Evolutionary conservation across 2,113 vertebrate genomes (phyloP), one percentile per base, ranked within the genome.

Genomic region (Plestiodon gilberti): DNA sequence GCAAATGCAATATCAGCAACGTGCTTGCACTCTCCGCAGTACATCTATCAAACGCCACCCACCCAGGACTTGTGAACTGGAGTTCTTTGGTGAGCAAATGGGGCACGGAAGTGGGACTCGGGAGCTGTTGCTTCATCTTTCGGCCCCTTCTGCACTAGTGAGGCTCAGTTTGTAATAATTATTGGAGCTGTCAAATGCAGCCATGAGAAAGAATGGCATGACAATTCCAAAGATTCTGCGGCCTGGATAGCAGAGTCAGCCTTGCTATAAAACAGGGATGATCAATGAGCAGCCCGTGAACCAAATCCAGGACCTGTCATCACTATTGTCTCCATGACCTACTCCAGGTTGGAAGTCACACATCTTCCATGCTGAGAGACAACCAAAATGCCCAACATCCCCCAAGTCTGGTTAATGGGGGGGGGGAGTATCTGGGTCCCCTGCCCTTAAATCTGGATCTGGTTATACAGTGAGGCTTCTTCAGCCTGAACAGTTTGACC

Each of bases 31-130:
- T 48, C 61, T 88, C 88, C 76, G 81, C 88, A 89, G 89, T 88
- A n/a, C n/a, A 62, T 93, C 91, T 13, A 91, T 92, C 89, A 88
- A 78, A 95, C 89, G 92, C 77, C 84, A 89, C 93, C 91, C 88
- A 93, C 93, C 0, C 6, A 2, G 2, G 76, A 89, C 92, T 90
- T 93, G 87, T 94, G 91, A 90, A 88, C 85, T 83, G 76, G 91
- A 90, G 90, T 84, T 87, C 89, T 86, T 79, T 89, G 92, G 89
- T 84, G 88, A 91, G 90, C 89, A 92, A 91, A 89, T 87, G 91
- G 90, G 93, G 87, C 76, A 89, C 90, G 35, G 0, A 81, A 74
- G 87, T 90, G 82, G 89, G 92, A 90, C n/a, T n/a, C n/a, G n/a
- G n/a, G n/a, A n/a, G 83, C 84, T 86, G 67, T 57, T 84, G 71